phyloP scores from a whole-genome alignment of 2,888 invertebrate genomes.

The Diplolepis rosae region DNA sequence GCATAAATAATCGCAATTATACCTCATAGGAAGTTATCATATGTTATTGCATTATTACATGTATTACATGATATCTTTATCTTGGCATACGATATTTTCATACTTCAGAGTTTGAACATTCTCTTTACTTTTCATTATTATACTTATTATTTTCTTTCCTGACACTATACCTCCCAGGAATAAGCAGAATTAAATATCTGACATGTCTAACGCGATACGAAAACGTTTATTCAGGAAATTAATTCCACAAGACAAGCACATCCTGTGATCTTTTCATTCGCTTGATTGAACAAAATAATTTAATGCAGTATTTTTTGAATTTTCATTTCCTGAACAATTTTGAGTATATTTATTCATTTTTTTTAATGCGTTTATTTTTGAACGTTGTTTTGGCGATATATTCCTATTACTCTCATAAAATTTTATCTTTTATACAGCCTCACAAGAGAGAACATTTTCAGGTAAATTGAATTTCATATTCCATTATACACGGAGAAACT shows the following conservation, averaged over 20 bases:
- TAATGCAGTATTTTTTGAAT: background rate
- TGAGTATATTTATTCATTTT: background rate
- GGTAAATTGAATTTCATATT: no score
- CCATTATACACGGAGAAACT: no score
- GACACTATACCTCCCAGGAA: no score
- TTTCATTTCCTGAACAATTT: background rate
- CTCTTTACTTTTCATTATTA: background rate
- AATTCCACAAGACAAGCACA: background rate
- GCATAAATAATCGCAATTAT: background rate
- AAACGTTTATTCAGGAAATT: background rate
- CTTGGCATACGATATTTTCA: background rate
- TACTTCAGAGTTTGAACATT: background rate
- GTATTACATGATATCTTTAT: background rate
- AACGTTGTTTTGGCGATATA: no score
- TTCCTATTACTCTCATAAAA: no score
- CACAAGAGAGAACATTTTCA: no score
- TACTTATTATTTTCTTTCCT: background rate
- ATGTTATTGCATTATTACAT: background rate
- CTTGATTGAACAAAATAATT: background rate
- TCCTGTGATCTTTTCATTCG: background rate
- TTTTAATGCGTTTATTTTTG: background rate
- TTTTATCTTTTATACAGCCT: no score
- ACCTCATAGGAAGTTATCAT: background rate
- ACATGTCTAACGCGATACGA: background rate
- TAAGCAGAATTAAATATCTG: background rate